These are phyloP conservation scores for Altica lythri DNA, from an alignment of 2,888 invertebrate species.

Conservation along the genomic window DNA sequence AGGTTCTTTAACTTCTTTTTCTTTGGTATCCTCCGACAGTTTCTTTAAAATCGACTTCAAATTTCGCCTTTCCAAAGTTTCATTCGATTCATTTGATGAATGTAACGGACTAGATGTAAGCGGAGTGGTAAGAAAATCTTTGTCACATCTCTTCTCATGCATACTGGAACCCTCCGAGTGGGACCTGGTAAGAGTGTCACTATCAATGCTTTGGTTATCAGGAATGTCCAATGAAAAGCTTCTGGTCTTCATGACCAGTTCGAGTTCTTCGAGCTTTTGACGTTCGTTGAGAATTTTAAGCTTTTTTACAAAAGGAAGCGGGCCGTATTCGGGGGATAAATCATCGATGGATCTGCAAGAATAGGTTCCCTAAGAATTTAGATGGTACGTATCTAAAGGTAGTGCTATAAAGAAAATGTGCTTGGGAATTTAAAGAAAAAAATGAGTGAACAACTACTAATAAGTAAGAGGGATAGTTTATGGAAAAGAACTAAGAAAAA, in stretches of 20 bases:
- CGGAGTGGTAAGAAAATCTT: constrained; percentile 45
- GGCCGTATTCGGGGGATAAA: constrained; percentile 84
- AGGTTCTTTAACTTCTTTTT: constrained; percentile 32
- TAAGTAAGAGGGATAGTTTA: too few species aligned
- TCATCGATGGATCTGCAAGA: constrained; percentile 74
- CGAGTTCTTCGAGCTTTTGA: constrained; percentile 82
- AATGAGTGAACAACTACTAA: background rate
- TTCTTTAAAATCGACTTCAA: constrained; percentile 86
- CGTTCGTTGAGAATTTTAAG: constrained; percentile 86
- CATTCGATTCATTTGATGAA: constrained; percentile 73
- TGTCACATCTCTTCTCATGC: constrained; percentile 53
- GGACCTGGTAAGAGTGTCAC: constrained; percentile 66
- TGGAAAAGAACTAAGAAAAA: too few species aligned
- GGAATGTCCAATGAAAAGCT: constrained; percentile 81
- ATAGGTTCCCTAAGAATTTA: background rate
- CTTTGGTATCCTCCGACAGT: constrained; percentile 68
- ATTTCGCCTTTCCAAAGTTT: constrained; percentile 79
- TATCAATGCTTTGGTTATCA: constrained; percentile 53
- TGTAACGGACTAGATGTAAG: constrained; percentile 51
- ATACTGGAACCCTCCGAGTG: constrained; percentile 83
- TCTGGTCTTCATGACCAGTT: constrained; percentile 74
- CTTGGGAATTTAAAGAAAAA: background rate
- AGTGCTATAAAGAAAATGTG: background rate
- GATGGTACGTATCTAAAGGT: background rate
- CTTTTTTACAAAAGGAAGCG: constrained; percentile 85